A percentile compares a stretch with the other conserved stretches of the same genome.
Evolutionary conservation across 2,797 vertebrate species (phyloP).

Genomic region (Gymnoscopelus microlampas): DNA sequence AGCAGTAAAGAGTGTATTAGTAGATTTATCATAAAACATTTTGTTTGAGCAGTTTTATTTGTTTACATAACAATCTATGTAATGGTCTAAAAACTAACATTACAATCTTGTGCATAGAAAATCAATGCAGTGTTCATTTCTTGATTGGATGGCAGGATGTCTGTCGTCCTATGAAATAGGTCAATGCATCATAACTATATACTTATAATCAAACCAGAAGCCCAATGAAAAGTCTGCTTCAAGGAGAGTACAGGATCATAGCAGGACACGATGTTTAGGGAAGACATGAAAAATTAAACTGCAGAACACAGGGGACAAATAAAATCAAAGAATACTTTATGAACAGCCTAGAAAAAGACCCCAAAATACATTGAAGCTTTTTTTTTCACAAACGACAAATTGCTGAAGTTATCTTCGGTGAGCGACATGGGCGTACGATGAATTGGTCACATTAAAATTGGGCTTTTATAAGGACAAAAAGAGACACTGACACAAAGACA

Average conservation of each 20-base stretch:
- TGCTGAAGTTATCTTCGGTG: too few species aligned
- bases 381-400: too few species aligned
- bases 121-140: conserved; percentile 62
- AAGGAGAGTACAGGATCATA: neutral
- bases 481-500: neutral
- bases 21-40: conserved; percentile 55
- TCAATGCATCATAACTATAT: conserved; percentile 21
- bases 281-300: conserved; percentile 11
- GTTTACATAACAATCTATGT: conserved; percentile 58
- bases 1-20: conserved; percentile 51
- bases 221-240: conserved; percentile 37
- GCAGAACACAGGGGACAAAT: neutral
- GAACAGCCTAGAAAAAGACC: neutral
- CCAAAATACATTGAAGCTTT: too few species aligned
- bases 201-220: conserved; percentile 41
- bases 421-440: too few species aligned
- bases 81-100: conserved; percentile 51
- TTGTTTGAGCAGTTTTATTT: conserved; percentile 49
- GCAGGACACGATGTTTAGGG: conserved; percentile 20
- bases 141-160: conserved; percentile 40
- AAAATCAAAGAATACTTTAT: conserved; percentile 10
- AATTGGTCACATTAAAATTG: too few species aligned
- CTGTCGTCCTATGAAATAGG: conserved; percentile 20
- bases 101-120: conserved; percentile 41
- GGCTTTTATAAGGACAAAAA: neutral